Conservation (phyloP, 2,113 vertebrate genomes). For the Crotalus viridis region DNA sequence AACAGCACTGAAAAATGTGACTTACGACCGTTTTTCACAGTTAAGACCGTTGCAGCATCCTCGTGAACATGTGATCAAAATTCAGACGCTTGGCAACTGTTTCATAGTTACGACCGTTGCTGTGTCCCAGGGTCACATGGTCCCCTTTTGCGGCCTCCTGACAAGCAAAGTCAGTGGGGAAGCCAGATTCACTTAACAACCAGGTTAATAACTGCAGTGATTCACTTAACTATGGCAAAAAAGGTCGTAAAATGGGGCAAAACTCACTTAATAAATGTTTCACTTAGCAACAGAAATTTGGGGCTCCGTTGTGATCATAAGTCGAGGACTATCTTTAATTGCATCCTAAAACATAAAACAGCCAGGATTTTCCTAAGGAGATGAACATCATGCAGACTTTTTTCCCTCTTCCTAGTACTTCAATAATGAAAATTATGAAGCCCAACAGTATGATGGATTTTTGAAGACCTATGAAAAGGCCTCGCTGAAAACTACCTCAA, state of each 20-base stretch:
- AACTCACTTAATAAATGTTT: neutral
- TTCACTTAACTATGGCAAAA: neutral
- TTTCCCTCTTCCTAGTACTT: slow-evolving; percentile 82
- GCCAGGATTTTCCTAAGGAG: neutral
- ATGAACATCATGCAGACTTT: too few relatives aligned
- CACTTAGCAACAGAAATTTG: neutral
- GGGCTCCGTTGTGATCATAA: neutral
- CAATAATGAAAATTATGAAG: slow-evolving; percentile 98
- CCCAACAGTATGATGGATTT: slow-evolving; percentile 87
- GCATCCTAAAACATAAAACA: neutral
- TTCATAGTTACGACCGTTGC: neutral
- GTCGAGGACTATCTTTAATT: neutral
- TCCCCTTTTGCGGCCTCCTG: neutral
- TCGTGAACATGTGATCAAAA: neutral
- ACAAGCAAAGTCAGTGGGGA: neutral
- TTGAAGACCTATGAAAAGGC: slow-evolving; percentile 89
- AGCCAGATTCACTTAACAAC: neutral
- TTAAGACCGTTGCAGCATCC: neutral
- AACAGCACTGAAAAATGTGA: neutral
- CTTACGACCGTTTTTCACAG: neutral
- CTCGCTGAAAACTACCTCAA: slow-evolving; percentile 93
- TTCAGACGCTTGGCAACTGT: neutral
- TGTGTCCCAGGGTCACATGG: too few relatives aligned
- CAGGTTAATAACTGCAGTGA: neutral
- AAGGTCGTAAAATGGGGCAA: neutral